Conservation (phyloP, 2,888 invertebrate genomes). For the Eupithecia subumbrata region DNA sequence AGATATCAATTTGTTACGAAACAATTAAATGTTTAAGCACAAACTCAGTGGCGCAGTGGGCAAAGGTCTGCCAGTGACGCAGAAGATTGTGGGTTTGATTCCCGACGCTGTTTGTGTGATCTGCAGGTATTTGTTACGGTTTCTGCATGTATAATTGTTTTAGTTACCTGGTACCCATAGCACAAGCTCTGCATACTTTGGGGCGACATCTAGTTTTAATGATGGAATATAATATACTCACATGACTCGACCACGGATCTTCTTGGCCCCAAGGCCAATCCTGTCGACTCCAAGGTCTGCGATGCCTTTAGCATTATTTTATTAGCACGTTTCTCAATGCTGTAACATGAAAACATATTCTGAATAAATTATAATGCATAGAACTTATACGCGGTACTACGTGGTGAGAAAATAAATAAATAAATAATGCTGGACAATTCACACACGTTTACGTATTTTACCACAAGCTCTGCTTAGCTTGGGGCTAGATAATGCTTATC, state of each 20-base stretch:
- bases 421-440: too few species aligned
- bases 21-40: too few species aligned
- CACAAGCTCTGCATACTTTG: neutral
- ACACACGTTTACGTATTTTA: too few species aligned
- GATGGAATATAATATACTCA: conserved; percentile 51
- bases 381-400: neutral
- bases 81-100: conserved; percentile 12
- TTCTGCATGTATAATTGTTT: too few species aligned
- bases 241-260: conserved; percentile 78
- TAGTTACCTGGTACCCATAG: neutral
- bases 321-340: conserved; percentile 91
- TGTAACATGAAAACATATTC: conserved; percentile 49
- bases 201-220: neutral
- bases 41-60: neutral
- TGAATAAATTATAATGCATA: neutral
- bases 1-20: too few species aligned
- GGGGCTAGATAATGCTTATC: too few species aligned
- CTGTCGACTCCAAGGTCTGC: conserved; percentile 92
- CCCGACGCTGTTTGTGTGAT: neutral
- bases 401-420: too few species aligned
- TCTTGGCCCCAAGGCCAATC: conserved; percentile 88
- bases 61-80: neutral
- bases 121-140: too few species aligned
- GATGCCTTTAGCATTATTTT: conserved; percentile 93
- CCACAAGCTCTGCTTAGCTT: too few species aligned